These are phyloP conservation scores for Ferrisia virgata DNA, from an alignment of 2,888 invertebrate species.

Conservation along the genomic window DNA sequence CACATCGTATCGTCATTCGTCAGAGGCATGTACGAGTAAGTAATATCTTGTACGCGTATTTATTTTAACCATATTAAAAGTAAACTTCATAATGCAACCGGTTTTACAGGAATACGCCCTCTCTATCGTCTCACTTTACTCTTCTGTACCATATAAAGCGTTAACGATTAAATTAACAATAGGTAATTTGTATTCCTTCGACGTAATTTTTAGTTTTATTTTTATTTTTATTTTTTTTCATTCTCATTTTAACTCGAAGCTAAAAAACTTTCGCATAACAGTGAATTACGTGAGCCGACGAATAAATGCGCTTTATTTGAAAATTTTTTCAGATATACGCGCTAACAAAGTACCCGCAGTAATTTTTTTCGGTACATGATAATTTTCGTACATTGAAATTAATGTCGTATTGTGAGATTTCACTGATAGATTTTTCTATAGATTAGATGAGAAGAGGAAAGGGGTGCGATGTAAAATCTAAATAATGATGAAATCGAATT, in stretches of 20 bases:
- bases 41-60: neutral
- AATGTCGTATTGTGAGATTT: too few relatives aligned
- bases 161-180: neutral
- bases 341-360: too few relatives aligned
- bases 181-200: neutral
- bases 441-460: too few relatives aligned
- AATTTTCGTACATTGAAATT: too few relatives aligned
- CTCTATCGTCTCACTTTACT: neutral
- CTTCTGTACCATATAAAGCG: neutral
- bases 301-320: neutral
- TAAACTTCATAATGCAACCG: constrained; percentile 15
- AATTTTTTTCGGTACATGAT: too few relatives aligned
- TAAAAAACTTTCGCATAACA: neutral
- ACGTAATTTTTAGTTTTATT: neutral
- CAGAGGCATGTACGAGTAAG: neutral
- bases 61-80: constrained; percentile 4
- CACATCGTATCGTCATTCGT: neutral
- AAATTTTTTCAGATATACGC: neutral
- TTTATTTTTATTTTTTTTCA: neutral
- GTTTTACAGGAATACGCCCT: constrained; percentile 10
- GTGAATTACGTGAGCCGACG: neutral
- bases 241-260: neutral
- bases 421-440: too few relatives aligned
- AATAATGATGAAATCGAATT: too few relatives aligned
- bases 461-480: too few relatives aligned